A percentile compares a stretch with the other conserved stretches of the same genome.
Evolutionary conservation across 2,888 invertebrate genomes (phyloP).

Genomic region (Drosophila anomalata): DNA sequence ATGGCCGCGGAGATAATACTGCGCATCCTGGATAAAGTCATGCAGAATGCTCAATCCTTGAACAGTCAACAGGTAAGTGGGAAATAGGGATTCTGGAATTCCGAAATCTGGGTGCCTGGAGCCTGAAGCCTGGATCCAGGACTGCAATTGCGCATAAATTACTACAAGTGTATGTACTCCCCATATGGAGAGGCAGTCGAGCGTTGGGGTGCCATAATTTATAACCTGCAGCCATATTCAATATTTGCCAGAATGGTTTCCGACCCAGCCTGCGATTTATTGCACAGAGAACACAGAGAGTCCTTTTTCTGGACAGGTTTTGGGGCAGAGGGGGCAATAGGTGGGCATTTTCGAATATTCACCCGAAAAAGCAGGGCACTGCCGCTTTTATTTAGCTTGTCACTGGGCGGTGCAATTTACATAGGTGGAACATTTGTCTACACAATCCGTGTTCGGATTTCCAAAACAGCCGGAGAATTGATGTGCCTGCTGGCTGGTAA

Average conservation of each 20-base stretch:
- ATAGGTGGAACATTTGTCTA: slow-evolving; percentile 66
- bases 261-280: slow-evolving; percentile 65
- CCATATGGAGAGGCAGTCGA: slow-evolving; percentile 44
- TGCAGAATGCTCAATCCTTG: slow-evolving; percentile 88
- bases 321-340: slow-evolving; percentile 3
- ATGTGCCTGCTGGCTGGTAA: slow-evolving; percentile 66
- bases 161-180: slow-evolving; percentile 38
- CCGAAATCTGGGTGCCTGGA: not conserved
- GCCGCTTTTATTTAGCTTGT: slow-evolving; percentile 69
- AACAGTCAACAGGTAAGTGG: slow-evolving; percentile 89
- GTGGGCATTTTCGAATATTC: slow-evolving; percentile 41
- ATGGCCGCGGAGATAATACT: slow-evolving; percentile 86
- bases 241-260: slow-evolving; percentile 67
- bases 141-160: slow-evolving; percentile 69
- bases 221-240: slow-evolving; percentile 76
- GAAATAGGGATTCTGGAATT: not conserved
- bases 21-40: slow-evolving; percentile 87
- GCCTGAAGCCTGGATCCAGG: slow-evolving; percentile 18
- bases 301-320: not conserved
- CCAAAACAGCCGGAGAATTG: slow-evolving; percentile 60
- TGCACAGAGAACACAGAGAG: slow-evolving; percentile 33
- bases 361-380: slow-evolving; percentile 5
- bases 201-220: slow-evolving; percentile 73
- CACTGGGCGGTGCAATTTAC: slow-evolving; percentile 63
- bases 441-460: slow-evolving; percentile 40